Percentiles rank a stretch among this genome's conserved stretches.
Conservation (phyloP, 2,888 invertebrate genomes). For the Limulus polyphemus region DNA sequence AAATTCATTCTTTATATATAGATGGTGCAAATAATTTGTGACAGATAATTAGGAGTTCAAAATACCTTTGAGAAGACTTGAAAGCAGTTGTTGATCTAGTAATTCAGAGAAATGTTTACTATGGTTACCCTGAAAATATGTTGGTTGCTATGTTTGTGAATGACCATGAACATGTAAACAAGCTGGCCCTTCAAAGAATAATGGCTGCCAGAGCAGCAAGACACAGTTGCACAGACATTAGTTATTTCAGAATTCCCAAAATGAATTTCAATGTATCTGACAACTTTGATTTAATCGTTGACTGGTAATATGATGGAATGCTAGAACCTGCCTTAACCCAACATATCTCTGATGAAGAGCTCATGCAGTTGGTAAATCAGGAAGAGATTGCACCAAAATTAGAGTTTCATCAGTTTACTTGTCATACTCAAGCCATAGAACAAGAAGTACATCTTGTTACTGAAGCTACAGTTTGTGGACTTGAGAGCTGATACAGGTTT, state of each 20-base stretch:
- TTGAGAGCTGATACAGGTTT: no score
- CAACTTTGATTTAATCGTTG: no score
- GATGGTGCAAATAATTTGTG: conserved; percentile 9
- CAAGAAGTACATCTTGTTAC: no score
- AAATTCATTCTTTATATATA: conserved; percentile 4
- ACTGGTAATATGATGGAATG: no score
- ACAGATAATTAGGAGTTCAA: conserved; percentile 3
- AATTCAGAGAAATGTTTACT: conserved; percentile 21
- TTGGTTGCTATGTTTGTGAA: conserved; percentile 15
- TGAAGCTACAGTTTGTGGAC: no score
- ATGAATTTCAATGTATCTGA: conserved; percentile 1
- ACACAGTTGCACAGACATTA: neutral
- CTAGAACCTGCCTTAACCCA: no score
- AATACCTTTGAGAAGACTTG: conserved; percentile 4
- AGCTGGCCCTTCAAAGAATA: neutral
- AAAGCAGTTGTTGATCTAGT: conserved; percentile 9
- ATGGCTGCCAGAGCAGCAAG: neutral
- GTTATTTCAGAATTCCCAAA: neutral
- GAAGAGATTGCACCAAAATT: no score
- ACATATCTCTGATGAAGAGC: no score
- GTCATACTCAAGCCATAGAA: no score
- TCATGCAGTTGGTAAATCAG: no score
- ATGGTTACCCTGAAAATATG: conserved; percentile 19
- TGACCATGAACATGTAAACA: conserved; percentile 2
- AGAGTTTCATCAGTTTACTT: no score